Evolutionary conservation across 1,140 invertebrate genomes (phyloP).

Genomic region (Drosophila pruinosa): DNA sequence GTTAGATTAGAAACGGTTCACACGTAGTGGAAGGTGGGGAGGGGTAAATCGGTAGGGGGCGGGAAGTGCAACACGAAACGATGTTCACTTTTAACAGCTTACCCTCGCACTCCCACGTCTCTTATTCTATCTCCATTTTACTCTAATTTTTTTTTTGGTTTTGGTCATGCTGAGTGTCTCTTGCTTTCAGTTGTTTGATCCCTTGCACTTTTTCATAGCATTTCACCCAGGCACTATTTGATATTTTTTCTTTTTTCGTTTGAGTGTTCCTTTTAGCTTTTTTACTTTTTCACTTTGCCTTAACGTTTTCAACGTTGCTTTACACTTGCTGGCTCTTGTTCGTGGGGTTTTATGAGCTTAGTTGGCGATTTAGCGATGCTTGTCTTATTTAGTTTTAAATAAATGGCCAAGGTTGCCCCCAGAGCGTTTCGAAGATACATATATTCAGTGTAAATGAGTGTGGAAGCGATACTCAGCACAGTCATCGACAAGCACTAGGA

Average conservation of each 20-base stretch:
- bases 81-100: conserved; percentile 40
- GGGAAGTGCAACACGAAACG: conserved; percentile 47
- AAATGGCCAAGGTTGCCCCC: conserved; percentile 61
- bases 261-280: conserved; percentile 19
- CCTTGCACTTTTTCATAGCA: conserved; percentile 75
- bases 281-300: conserved; percentile 46
- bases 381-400: conserved; percentile 81
- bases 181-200: conserved; percentile 70
- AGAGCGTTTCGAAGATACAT: conserved; percentile 15
- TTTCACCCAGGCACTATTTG: conserved; percentile 37
- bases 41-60: not conserved
- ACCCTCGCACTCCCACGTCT: not conserved
- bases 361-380: conserved; percentile 79
- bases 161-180: conserved; percentile 45
- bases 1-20: conserved; percentile 70
- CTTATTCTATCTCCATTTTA: not conserved
- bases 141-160: conserved; percentile 42
- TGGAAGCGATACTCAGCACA: conserved; percentile 4
- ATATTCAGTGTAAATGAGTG: conserved; percentile 28
- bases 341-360: conserved; percentile 74
- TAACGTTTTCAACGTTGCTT: conserved; percentile 67
- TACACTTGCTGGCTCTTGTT: conserved; percentile 68
- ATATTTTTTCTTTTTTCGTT: conserved; percentile 14
- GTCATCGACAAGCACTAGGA: not conserved
- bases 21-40: conserved; percentile 2